phyloP scores from a whole-genome alignment of 2,113 vertebrate genomes.

The Ptilonorhynchus violaceus region DNA sequence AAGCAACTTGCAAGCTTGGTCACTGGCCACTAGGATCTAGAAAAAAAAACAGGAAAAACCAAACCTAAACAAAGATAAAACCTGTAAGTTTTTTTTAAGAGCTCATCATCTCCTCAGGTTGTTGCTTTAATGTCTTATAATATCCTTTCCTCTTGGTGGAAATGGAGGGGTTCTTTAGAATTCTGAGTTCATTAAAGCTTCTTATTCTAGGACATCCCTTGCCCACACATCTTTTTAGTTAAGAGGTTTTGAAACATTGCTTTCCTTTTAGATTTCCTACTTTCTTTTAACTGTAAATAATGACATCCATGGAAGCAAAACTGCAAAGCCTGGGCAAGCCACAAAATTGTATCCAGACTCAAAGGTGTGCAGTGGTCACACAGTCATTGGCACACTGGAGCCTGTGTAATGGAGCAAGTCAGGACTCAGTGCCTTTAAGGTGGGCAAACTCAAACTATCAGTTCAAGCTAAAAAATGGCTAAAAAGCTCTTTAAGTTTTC shows the following conservation, averaged over 20 bases:
- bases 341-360: not conserved
- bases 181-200: not conserved
- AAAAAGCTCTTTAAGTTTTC: not conserved
- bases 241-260: not conserved
- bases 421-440: not conserved
- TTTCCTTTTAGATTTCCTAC: not conserved
- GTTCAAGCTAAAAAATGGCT: not conserved
- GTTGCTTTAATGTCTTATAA: not conserved
- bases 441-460: not conserved
- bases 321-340: not conserved
- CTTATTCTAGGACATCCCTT: not conserved
- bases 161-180: not conserved
- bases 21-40: slow-evolving; percentile 88
- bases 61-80: not conserved
- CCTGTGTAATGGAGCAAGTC: not conserved
- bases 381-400: not conserved
- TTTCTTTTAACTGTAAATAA: not conserved
- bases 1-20: slow-evolving; percentile 84
- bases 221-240: not conserved
- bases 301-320: not conserved
- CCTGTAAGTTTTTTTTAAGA: not conserved
- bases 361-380: not conserved
- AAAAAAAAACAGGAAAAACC: not conserved
- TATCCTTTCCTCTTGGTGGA: not conserved
- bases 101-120: not conserved